Evolutionary conservation across 2,888 invertebrate species (phyloP).

Genomic region (Platerodrilus igneus): DNA sequence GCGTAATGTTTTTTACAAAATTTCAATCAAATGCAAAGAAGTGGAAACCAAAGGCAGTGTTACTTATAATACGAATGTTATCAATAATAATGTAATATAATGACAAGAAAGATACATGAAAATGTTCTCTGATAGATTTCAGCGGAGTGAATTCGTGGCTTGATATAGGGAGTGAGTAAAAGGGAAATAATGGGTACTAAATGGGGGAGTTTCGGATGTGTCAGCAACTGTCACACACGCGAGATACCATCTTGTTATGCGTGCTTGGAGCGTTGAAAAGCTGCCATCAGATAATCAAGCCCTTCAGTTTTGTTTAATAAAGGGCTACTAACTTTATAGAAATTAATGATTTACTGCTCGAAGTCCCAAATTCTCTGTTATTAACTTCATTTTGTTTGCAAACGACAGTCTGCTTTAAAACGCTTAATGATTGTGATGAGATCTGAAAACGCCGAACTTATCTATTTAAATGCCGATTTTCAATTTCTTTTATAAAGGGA

Average conservation of each 20-base stretch:
- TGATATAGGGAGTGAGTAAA: slow-evolving; percentile 24
- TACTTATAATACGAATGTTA: too few species aligned
- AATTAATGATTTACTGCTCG: slow-evolving; percentile 28
- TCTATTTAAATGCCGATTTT: too few species aligned
- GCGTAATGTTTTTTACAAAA: too few species aligned
- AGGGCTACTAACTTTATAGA: slow-evolving; percentile 29
- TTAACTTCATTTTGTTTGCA: slow-evolving; percentile 20
- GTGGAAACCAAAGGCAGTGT: too few species aligned
- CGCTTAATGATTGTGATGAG: too few species aligned
- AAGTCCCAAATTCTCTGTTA: slow-evolving; percentile 18
- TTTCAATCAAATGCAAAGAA: too few species aligned
- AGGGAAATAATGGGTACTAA: slow-evolving; percentile 29
- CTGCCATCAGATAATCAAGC: slow-evolving; percentile 32
- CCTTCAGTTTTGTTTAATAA: slow-evolving; percentile 30
- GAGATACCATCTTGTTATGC: slow-evolving; percentile 32
- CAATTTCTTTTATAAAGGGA: too few species aligned
- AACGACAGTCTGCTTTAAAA: slow-evolving; percentile 18
- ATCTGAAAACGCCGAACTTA: too few species aligned
- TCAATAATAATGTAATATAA: too few species aligned
- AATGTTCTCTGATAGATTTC: slow-evolving; percentile 23
- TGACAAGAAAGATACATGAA: too few species aligned
- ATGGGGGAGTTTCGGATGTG: slow-evolving; percentile 33
- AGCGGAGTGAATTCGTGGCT: slow-evolving; percentile 22
- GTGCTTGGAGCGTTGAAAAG: slow-evolving; percentile 29
- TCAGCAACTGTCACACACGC: slow-evolving; percentile 36